Percentiles rank a stretch among this genome's conserved stretches.
These are phyloP conservation scores for Lates japonicus DNA, from an alignment of 2,797 vertebrate species.

Conservation along the genomic window DNA sequence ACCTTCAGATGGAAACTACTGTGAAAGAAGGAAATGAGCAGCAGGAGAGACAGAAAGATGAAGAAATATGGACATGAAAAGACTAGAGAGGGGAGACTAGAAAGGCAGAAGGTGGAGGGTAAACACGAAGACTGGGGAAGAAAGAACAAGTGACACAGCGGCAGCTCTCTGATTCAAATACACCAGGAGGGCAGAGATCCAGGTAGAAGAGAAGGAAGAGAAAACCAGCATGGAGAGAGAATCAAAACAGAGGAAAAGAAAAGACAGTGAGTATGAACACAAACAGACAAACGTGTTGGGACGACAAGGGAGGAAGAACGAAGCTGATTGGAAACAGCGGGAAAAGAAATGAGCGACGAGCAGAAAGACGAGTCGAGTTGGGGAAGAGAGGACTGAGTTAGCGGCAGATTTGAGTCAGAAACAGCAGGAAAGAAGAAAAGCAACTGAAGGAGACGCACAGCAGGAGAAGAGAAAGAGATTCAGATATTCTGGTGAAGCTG, in stretches of 20 bases:
- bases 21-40: background rate
- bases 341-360: constrained; percentile 1
- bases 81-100: background rate
- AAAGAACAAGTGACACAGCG: constrained; percentile 24
- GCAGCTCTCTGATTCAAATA: constrained; percentile 37
- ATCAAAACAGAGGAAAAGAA: background rate
- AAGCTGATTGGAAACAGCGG: constrained; percentile 13
- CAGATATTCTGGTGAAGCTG: constrained; percentile 5
- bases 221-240: background rate
- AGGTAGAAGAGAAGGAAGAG: background rate
- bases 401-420: constrained; percentile 21
- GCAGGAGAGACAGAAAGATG: constrained; percentile 1
- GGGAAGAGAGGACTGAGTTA: background rate
- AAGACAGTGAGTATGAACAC: background rate
- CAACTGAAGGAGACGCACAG: constrained; percentile 21
- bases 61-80: constrained; percentile 7
- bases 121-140: constrained; percentile 18
- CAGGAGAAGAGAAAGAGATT: background rate
- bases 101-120: background rate
- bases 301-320: constrained; percentile 13
- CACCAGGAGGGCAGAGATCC: constrained; percentile 19
- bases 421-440: background rate
- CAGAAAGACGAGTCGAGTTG: background rate
- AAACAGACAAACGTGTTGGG: background rate
- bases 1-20: constrained; percentile 5